Conservation (phyloP, 1,140 invertebrate genomes). For the Phthorimaea operculella region DNA sequence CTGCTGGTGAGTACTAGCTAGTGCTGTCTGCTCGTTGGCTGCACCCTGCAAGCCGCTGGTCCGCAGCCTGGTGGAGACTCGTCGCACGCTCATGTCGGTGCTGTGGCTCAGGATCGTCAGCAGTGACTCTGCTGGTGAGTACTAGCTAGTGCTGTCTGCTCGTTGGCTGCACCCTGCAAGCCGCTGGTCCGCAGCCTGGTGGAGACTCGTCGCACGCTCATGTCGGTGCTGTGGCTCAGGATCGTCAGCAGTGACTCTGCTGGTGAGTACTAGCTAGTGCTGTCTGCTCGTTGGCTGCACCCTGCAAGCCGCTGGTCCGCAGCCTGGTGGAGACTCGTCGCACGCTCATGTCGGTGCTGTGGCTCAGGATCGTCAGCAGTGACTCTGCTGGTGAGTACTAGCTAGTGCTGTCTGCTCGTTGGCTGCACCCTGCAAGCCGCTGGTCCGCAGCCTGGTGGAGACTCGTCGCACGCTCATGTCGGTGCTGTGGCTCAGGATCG, state of each 20-base stretch:
- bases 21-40: slow-evolving; percentile 67
- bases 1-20: slow-evolving; percentile 72
- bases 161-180: slow-evolving; percentile 26
- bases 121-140: slow-evolving; percentile 73
- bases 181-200: slow-evolving; percentile 74
- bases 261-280: slow-evolving; percentile 70
- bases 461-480: slow-evolving; percentile 76
- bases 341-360: slow-evolving; percentile 75
- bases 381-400: slow-evolving; percentile 77
- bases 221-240: slow-evolving; percentile 74
- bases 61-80: slow-evolving; percentile 76
- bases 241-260: slow-evolving; percentile 76
- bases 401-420: slow-evolving; percentile 65
- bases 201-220: slow-evolving; percentile 75
- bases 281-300: slow-evolving; percentile 41
- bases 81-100: slow-evolving; percentile 75
- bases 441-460: slow-evolving; percentile 75
- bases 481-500: slow-evolving; percentile 74
- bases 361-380: slow-evolving; percentile 74
- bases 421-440: slow-evolving; percentile 30
- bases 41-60: slow-evolving; percentile 53
- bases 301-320: slow-evolving; percentile 63
- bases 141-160: slow-evolving; percentile 70
- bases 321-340: slow-evolving; percentile 76
- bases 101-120: slow-evolving; percentile 76